Conservation (phyloP, 2,797 vertebrate species). For the Mus minutoides region DNA sequence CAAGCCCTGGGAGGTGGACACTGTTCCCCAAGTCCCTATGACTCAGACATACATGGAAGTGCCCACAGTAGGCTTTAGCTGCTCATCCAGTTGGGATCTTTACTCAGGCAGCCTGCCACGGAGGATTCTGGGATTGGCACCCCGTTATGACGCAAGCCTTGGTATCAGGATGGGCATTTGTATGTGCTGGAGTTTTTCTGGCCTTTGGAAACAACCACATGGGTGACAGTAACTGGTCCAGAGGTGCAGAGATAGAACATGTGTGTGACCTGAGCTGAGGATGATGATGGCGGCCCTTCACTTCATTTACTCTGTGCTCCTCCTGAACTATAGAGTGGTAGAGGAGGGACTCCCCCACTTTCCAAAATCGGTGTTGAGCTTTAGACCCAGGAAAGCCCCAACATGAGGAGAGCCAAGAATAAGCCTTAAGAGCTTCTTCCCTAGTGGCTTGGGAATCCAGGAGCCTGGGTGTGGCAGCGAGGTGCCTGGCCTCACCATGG, state of each 20-base stretch:
- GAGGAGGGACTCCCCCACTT: background rate
- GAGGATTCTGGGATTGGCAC: background rate
- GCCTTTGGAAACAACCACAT: background rate
- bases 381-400: background rate
- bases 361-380: background rate
- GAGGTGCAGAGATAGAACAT: background rate
- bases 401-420: background rate
- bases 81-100: background rate
- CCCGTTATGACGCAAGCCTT: background rate
- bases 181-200: rapidly evolving
- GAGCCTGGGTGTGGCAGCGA: background rate
- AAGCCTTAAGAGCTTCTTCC: too few species aligned
- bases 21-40: background rate
- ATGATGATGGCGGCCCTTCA: background rate
- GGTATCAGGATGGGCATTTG: too few species aligned
- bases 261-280: background rate
- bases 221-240: background rate
- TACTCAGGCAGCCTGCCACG: background rate
- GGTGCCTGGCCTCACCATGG: background rate
- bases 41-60: background rate
- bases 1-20: background rate
- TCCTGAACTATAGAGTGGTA: background rate
- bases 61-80: background rate
- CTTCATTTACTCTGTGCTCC: background rate
- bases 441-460: background rate